Evolutionary conservation across 2,113 vertebrate genomes (phyloP), one percentile per base, ranked within the genome.

Genomic region (Petroica traversi): DNA sequence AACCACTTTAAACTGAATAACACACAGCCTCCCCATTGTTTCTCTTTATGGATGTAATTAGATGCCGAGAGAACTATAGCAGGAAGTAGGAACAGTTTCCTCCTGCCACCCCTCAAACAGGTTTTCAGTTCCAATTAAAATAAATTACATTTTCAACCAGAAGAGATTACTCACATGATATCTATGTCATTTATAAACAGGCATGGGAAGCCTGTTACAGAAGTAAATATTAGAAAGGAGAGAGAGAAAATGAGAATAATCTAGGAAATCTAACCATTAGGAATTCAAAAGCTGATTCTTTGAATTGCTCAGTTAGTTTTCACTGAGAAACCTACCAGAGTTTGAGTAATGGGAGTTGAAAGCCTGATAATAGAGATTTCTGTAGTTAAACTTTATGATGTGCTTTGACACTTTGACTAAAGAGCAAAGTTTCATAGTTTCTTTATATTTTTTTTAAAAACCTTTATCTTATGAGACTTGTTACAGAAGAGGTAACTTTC

Each of bases 51-150:
- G 57, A 36, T 91, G 40, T 81, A 90, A 95, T 93, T 94, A 92
- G 95, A 92, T 87, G 82, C 79, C 41, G 57, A 91, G 89, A 89
- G 59, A 89, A 83, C 73, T 92, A 80, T 81, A 91, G 45, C 59
- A 86, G 72, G 88, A 90, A 94, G 91, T 80, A 79, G 83, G 71
- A 95, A 79, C 86, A 43, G 71, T 73, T 97, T 96, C 91, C 85
- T 95, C n/a, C 46, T 94, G 81, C 71, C 66, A 81, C 95, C 92
- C 90, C 72, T 76, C 62, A 91, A 95, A 94, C 73, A 76, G 92
- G 78, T 90, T 96, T 95, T 87, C 68, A 73, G 63, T 89, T 97
- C 94, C 95, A 96, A 92, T 97, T 97, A 96, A 95, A 95, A 95
- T 93, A 95, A 95, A 94, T 92, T 83, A 52, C 49, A 75, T 89